A percentile compares a stretch with the other conserved stretches of the same genome.
Evolutionary conservation across 2,113 vertebrate species (phyloP).

Genomic region (Leucoraja erinaceus): DNA sequence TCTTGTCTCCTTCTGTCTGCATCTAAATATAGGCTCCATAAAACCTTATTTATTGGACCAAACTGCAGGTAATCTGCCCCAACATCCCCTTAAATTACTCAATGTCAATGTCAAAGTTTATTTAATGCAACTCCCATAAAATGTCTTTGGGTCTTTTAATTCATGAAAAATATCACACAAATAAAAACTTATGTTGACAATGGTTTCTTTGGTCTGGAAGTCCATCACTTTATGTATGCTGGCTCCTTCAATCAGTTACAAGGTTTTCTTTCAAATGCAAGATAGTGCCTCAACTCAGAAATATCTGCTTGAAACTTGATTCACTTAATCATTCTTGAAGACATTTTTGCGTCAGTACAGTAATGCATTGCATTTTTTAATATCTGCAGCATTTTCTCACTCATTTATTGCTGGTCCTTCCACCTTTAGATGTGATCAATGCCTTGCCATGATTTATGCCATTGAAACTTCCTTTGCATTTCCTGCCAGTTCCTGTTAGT

Average conservation of each 20-base stretch:
- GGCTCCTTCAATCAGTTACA: not conserved
- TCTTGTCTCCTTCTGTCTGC: not conserved
- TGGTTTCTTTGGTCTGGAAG: not conserved
- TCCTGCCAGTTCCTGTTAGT: not conserved
- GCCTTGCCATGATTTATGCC: not conserved
- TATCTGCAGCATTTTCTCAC: not conserved
- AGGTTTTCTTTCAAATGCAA: not conserved
- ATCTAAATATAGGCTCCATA: not conserved
- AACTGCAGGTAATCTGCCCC: not conserved
- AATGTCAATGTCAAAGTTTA: not conserved
- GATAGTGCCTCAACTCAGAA: not conserved
- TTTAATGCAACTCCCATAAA: not conserved
- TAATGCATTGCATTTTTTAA: not conserved
- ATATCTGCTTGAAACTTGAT: not conserved
- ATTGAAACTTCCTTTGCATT: not conserved
- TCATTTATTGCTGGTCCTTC: not conserved
- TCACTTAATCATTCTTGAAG: not conserved
- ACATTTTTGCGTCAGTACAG: not conserved
- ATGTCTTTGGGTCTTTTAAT: not conserved
- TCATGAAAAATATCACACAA: not conserved
- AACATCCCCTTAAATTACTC: not conserved
- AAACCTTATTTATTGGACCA: not conserved
- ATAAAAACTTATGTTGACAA: not conserved
- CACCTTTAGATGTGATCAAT: not conserved
- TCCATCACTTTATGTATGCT: not conserved